Evolutionary conservation across 2,797 vertebrate species (phyloP), one percentile per base, ranked within the genome.

Genomic region (Anguilla marmorata): DNA sequence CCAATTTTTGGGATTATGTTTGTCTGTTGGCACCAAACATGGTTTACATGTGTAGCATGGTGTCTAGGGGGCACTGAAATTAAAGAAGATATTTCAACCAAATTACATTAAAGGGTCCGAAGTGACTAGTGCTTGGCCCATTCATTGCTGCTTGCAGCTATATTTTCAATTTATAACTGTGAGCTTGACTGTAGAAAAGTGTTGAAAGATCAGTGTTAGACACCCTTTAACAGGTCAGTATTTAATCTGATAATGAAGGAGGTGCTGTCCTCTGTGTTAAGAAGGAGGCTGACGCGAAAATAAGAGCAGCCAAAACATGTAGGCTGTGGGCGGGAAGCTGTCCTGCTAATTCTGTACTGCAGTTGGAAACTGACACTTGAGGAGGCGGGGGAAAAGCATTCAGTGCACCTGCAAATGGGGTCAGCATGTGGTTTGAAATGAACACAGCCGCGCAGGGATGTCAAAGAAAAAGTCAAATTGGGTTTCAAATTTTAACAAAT

Each of bases 321-420:
- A 14, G 74, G 33, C 16, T 76, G 37, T 72, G 56, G 56, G 56
- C 16, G 69, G 69, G 69, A 37, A 41, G 14, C 74, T 19, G 14
- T 41, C 33, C 74, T 41, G 30, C 14, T 76, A 41, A 41, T 76
- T 37, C 74, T 41, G 6, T 37, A 76, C 74, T 41, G 37, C 37
- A 41, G 33, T 76, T 41, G 74, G 33, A 76, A 76, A 76, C 37
- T 41, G 37, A 76, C 30, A 76, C 74, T 76, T n/a, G 14, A 37
- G 74, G 74, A 33, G 69, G 69, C 33, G 69, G 69, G 27, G 69
- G 69, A 9, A 74, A 74, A 76, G 74, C 19, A 76, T 76, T 76
- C 74, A 76, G 74, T 76, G 74, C 74, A 37, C 1, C 74, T 37
- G 33, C 7, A 76, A 41, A 37, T 41, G 30, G 33, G 69, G 74